Percentiles rank a stretch among this genome's conserved stretches.
These are phyloP conservation scores for Ceratina calcarata DNA, from an alignment of 1,140 invertebrate genomes.

Conservation along the genomic window DNA sequence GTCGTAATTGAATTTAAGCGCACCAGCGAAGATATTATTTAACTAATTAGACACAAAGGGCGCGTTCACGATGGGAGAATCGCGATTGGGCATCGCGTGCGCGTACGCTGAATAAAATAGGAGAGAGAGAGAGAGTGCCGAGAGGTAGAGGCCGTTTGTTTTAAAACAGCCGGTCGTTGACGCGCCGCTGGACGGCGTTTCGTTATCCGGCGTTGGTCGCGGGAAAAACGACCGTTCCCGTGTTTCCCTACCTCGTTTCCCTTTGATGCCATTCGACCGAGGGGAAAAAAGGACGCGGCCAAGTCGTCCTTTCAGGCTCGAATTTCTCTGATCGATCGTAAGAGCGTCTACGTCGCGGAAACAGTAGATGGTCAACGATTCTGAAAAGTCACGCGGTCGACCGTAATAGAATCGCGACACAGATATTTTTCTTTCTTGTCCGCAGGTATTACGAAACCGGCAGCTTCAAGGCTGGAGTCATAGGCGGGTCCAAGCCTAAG, in stretches of 20 bases:
- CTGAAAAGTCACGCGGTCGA: background rate
- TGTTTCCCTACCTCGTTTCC: slow-evolving; percentile 2
- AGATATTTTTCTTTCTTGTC: slow-evolving; percentile 37
- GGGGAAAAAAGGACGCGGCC: background rate
- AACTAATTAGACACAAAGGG: slow-evolving; percentile 80
- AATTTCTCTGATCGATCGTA: background rate
- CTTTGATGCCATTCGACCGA: background rate
- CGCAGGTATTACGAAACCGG: slow-evolving; percentile 98
- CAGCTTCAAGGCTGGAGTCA: slow-evolving; percentile 98
- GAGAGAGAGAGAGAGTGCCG: background rate
- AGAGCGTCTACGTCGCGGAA: background rate
- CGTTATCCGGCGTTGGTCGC: slow-evolving; percentile 63
- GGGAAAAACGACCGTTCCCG: slow-evolving; percentile 57
- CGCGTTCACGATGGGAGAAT: slow-evolving; percentile 72
- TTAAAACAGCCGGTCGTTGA: slow-evolving; percentile 68
- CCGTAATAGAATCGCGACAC: slow-evolving; percentile 15
- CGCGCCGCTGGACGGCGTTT: slow-evolving; percentile 64
- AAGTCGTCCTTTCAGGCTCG: background rate
- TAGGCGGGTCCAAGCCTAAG: slow-evolving; percentile 99
- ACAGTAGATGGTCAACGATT: background rate
- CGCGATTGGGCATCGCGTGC: slow-evolving; percentile 67
- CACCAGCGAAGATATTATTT: slow-evolving; percentile 80
- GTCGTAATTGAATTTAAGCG: slow-evolving; percentile 79
- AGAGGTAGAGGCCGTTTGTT: slow-evolving; percentile 62
- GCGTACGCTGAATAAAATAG: slow-evolving; percentile 5